Conservation (phyloP, 2,113 vertebrate genomes). For the Pelvicachromis taeniatus region DNA sequence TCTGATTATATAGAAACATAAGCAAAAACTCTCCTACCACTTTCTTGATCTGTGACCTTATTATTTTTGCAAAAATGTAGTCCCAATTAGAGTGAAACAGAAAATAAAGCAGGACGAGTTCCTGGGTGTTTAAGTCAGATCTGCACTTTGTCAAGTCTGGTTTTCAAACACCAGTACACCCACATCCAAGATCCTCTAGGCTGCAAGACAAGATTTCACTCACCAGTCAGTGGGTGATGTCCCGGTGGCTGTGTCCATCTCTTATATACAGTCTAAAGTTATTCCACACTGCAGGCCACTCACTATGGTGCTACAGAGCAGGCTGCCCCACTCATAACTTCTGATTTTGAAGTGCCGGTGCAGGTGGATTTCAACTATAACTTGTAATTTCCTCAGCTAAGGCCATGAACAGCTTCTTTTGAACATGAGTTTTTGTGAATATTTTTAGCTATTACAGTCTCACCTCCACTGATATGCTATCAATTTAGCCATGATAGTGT, state of each 20-base stretch:
- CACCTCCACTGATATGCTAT: neutral
- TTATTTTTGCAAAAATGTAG: neutral
- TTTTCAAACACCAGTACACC: rapidly evolving
- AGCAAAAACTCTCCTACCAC: neutral
- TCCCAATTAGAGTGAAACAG: neutral
- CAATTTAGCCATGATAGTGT: neutral
- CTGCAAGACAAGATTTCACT: neutral
- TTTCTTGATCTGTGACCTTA: neutral
- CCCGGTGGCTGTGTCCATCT: neutral
- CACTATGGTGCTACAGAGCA: neutral
- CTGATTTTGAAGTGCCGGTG: neutral
- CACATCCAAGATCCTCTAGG: neutral
- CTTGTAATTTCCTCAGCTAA: neutral
- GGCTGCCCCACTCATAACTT: neutral
- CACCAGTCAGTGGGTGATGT: neutral
- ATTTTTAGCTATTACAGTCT: neutral
- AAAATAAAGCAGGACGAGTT: neutral
- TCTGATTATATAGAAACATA: neutral
- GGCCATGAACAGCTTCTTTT: neutral
- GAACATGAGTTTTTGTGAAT: neutral
- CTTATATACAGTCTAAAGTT: neutral
- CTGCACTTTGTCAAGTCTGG: neutral
- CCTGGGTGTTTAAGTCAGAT: neutral
- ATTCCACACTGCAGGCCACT: neutral
- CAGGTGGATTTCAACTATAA: neutral